Percentiles rank a stretch among this genome's conserved stretches.
These are phyloP conservation scores for Andrena chrysosceles DNA, from an alignment of 2,888 invertebrate genomes.

Conservation along the genomic window DNA sequence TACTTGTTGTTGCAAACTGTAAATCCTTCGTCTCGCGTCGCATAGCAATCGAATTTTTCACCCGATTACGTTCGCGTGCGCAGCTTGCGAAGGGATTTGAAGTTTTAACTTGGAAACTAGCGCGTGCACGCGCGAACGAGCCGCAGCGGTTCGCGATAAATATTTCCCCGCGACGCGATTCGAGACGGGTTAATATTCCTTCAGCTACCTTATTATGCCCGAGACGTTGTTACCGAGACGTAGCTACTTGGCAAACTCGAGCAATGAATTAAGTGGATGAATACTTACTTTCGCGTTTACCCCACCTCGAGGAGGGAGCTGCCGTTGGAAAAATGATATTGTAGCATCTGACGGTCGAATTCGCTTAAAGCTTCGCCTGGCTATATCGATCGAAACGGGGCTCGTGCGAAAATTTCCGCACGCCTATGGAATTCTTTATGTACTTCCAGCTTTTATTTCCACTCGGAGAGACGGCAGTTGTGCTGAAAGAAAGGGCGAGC, in stretches of 20 bases:
- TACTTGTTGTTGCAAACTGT: neutral
- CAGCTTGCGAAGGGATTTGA: constrained; percentile 6
- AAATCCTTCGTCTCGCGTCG: constrained; percentile 6
- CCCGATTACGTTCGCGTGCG: constrained; percentile 3
- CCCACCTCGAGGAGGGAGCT: neutral
- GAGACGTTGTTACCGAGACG: constrained; percentile 34
- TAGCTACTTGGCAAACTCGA: constrained; percentile 41
- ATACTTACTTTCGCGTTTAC: constrained; percentile 34
- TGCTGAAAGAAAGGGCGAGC: neutral
- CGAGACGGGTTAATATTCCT: constrained; percentile 47
- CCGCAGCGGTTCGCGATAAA: constrained; percentile 35
- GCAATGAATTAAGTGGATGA: constrained; percentile 46
- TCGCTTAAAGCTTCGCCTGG: constrained; percentile 18
- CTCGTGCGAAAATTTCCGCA: constrained; percentile 33
- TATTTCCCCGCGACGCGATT: constrained; percentile 33
- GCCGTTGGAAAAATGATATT: constrained; percentile 9
- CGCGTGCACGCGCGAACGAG: constrained; percentile 10
- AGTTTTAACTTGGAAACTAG: constrained; percentile 10
- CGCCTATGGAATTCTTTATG: constrained; percentile 8
- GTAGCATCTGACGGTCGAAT: constrained; percentile 25
- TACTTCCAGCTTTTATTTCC: constrained; percentile 28
- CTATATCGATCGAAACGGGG: constrained; percentile 29
- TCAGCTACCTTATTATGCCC: constrained; percentile 25
- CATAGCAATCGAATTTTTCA: constrained; percentile 14
- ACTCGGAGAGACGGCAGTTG: neutral